Evolutionary conservation across 2,888 invertebrate genomes (phyloP), one percentile per base, ranked within the genome.

Genomic region (Orthosia gracilis): DNA sequence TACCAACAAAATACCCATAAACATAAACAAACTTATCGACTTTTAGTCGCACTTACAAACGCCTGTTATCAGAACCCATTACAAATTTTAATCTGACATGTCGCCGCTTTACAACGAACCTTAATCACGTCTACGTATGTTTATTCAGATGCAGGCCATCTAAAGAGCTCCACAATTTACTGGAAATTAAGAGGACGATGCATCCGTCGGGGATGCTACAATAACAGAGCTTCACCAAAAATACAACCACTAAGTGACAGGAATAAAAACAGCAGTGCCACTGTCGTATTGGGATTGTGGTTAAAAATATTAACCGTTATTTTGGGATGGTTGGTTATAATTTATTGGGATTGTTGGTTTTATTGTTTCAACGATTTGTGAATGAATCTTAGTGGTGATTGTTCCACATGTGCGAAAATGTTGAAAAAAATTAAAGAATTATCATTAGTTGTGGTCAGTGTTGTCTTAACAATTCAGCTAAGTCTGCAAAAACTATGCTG

Each of bases 131-230:
- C 88, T 82, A 85, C 86, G 73, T 90, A 90, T 96, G 96, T 96
- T 96, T 96, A 94, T 96, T 96, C 96, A 96, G 96, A 93, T 96
- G 96, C 93, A 91, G 92, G 84, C 92, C 94, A 93, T 95, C 95
- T 89, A 89, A 91, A 91, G 93, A 94, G 94, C 90, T 92, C 91
- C 92, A 93, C 95, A 94, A 96, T 96, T 94, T 94, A 94, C 94
- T 96, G 94, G 94, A 96, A 96, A 96, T 96, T 95, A 96, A 96
- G 96, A 95, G 95, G 93, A 93, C 91, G 93, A 93, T 91, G 79
- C 86, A 91, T 87, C 91, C 91, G 92, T 79, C 78, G 91, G 93
- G 94, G 95, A 94, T 94, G 92, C 91, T 95, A 95, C 89, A 95
- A 96, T 94, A 96, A 96, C 95, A 96, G 90, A 90, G 92, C 89